Evolutionary conservation across 1,140 invertebrate species (phyloP), one percentile per base, ranked within the genome.

Genomic region (Plutomurus gul): DNA sequence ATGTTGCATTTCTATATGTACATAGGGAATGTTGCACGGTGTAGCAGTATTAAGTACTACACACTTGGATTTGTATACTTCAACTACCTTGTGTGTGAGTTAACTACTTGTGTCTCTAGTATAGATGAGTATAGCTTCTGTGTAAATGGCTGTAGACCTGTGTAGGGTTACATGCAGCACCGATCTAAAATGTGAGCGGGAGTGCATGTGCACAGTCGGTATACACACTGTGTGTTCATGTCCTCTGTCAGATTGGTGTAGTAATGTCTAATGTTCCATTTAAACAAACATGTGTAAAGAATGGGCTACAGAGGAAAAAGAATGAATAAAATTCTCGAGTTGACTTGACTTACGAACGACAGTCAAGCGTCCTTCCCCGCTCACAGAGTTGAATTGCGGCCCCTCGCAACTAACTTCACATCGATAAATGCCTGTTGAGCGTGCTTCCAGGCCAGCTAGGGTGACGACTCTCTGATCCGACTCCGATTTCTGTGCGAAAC

Each of bases 371-470:
- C 81, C 83, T 65, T 81, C 81, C 13, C 70, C 83, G 3, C 60
- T 18, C 20, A 76, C 83, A 13, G 83, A 81, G 46, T 25, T 33
- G 56, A 84, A 84, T 18, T 39, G 20, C 7, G 83, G 83, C 25
- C 75, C 83, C 77, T 84, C 83, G 6, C 73, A 56, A 22, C 79
- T 81, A 13, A 84, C 83, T 77, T 84, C 83, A 76, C 83, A 84
- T 30, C 81, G 76, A 73, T 84, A 84, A 47, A 81, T 46, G 65
- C 83, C 82, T 81, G 83, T 81, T 81, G 83, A 82, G 49, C 76
- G 43, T 33, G 81, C 56, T 49, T 81, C 81, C 20, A 84, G 65
- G 8, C 49, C 43, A 47, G 70, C 33, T 11, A 83, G 43, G 33
- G 82, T 81, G 51, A 83, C 82, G 49, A 74, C 43, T 60, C 47